Evolutionary conservation across 2,113 vertebrate species (phyloP).

Genomic region (Falco punctatus): DNA sequence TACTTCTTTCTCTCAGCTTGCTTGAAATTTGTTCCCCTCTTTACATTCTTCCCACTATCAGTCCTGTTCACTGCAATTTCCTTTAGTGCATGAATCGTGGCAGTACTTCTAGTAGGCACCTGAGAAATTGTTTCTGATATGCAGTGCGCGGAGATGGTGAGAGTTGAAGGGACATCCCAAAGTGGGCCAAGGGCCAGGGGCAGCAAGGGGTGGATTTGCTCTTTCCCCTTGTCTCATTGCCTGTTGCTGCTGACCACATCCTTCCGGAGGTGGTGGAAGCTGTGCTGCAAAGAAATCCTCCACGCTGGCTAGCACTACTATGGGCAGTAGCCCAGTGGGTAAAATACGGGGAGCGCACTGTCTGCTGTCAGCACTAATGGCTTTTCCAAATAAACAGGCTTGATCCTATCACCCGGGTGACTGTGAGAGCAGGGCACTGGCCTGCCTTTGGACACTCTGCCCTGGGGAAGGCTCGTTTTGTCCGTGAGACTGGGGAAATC

Average conservation of each 20-base stretch:
- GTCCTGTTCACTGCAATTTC: not conserved
- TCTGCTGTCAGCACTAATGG: not conserved
- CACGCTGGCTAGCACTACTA: not conserved
- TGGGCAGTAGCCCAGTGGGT: not conserved
- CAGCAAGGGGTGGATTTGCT: not conserved
- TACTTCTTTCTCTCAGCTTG: not conserved
- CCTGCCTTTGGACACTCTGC: not conserved
- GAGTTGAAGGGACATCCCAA: not conserved
- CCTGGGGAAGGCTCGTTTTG: conserved; percentile 37
- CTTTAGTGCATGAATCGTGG: not conserved
- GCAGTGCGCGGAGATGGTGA: not conserved
- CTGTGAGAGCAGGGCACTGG: conserved; percentile 13
- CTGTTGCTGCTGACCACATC: not conserved
- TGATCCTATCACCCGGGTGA: not conserved
- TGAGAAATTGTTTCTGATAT: not conserved
- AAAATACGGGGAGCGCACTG: not conserved
- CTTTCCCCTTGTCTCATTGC: not conserved
- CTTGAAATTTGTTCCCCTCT: not conserved
- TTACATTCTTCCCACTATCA: not conserved
- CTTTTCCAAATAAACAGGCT: not conserved
- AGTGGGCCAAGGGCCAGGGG: not conserved
- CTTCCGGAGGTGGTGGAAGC: not conserved
- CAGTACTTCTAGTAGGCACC: not conserved
- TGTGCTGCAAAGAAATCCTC: not conserved
- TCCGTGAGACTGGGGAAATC: conserved; percentile 68